Base-by-base conservation (phyloP, 2,113 vertebrate genomes). In the Hystrix brachyura region DNA sequence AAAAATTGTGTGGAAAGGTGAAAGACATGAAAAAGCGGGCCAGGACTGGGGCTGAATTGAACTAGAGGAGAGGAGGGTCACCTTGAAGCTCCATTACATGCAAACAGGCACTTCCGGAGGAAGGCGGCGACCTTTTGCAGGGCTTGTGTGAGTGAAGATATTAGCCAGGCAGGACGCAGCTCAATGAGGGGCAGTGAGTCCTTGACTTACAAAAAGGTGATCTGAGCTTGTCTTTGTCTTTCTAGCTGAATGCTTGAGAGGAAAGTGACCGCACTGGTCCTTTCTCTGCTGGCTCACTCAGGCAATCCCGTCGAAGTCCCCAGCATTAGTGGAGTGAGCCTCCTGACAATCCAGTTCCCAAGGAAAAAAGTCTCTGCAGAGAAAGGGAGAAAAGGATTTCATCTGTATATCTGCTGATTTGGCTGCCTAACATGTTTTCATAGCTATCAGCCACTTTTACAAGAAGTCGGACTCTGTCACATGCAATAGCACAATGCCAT, bases 151-250 rank as follows among this genome's bases (percentile, higher is more conserved):
- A 96, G 93, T 96, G 97, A 98, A 97, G 86, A 43, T 84, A 98
- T 98, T 96, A 97, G 93, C 67, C 86, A 98, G 94, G 93, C 96
- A 95, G 94, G 93, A 97, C 62, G 7, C 95, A 94, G 78, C 90
- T 95, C 94, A 95, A 29, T 79, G 93, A 92, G 96, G 91, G 88
- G 76, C 95, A 95, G 83, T 21, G 86, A 97, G 95, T 94, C 94
- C 93, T 97, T 96, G 91, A 95, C 95, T 95, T 69, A n/a, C 64
- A 76, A 72, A 62, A 96, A 97, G 91, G 91, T 94, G 94, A 95
- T 80, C 18, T 88, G 38, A 92, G 92, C 94, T 94, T 57, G 43
- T 55, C 79, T 87, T 87, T 96, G 92, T 65, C 53, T 91, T 62
- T 21, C 48, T 59, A 92, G 38, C 71, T 53, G 94, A 74, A 81